phyloP scores from a whole-genome alignment of 2,888 invertebrate species.

The Hylaea fasciaria region DNA sequence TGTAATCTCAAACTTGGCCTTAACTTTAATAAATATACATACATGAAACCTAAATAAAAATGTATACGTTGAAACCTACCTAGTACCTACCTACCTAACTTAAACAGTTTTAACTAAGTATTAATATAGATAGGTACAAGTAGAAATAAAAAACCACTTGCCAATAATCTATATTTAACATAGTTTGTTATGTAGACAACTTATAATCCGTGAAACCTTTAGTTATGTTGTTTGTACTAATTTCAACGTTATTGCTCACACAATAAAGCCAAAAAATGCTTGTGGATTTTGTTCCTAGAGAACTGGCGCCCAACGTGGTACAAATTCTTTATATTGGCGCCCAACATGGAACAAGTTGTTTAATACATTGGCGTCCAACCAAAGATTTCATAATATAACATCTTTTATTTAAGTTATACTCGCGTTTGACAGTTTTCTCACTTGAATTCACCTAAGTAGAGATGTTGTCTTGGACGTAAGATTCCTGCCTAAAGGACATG shows the following conservation, averaged over 20 bases:
- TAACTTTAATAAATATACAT: slow-evolving; percentile 25
- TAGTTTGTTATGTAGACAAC: too few species aligned
- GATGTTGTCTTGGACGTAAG: too few species aligned
- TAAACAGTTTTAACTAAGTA: background rate
- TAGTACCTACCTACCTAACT: background rate
- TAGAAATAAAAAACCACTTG: too few species aligned
- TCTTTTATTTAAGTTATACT: background rate
- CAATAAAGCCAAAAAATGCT: too few species aligned
- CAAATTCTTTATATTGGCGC: slow-evolving; percentile 14
- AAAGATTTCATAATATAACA: background rate
- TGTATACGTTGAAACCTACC: background rate
- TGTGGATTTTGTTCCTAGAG: background rate
- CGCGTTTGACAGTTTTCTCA: background rate
- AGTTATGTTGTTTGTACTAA: too few species aligned
- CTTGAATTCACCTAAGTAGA: too few species aligned
- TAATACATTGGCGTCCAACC: slow-evolving; percentile 13
- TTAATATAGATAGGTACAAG: too few species aligned
- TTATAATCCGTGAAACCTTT: too few species aligned
- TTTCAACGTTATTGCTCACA: too few species aligned
- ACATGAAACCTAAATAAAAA: background rate
- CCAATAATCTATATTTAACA: too few species aligned
- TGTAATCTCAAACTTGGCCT: slow-evolving; percentile 35
- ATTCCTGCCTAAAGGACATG: too few species aligned
- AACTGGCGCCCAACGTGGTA: slow-evolving; percentile 26
- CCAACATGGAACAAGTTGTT: slow-evolving; percentile 12